Conservation (phyloP, 2,113 vertebrate genomes). For the Merops nubicus region DNA sequence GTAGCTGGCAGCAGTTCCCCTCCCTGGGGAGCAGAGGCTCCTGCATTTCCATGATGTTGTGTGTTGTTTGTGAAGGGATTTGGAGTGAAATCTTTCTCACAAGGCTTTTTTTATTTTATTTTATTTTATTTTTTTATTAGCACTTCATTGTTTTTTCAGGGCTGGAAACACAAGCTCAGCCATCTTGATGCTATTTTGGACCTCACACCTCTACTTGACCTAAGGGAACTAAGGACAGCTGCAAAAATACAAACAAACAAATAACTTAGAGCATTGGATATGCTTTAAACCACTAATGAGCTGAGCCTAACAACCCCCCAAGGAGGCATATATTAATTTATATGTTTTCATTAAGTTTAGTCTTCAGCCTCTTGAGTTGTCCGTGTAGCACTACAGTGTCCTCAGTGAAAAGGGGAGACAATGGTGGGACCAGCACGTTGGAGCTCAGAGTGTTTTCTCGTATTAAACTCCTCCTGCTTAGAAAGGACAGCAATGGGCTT, state of each 20-base stretch:
- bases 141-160: conserved; percentile 70
- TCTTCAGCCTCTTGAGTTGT: conserved; percentile 2
- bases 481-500: not conserved
- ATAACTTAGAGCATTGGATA: conserved; percentile 41
- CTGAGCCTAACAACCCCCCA: conserved; percentile 9
- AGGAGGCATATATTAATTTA: conserved; percentile 58
- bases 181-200: conserved; percentile 57
- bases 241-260: conserved; percentile 74
- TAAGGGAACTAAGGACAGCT: conserved; percentile 67
- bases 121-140: conserved; percentile 56
- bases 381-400: not conserved
- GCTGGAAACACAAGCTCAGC: conserved; percentile 55
- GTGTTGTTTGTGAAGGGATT: conserved; percentile 3
- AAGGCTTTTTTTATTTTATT: not conserved
- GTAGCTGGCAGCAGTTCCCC: conserved; percentile 41
- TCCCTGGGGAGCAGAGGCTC: not conserved
- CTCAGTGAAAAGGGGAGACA: not conserved
- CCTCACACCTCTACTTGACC: conserved; percentile 67
- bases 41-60: conserved; percentile 8
- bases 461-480: not conserved
- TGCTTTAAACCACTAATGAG: conserved; percentile 58
- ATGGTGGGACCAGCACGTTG: fast-evolving
- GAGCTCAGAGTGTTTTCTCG: not conserved
- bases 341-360: conserved; percentile 51
- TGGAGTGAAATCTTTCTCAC: conserved; percentile 38